Evolutionary conservation across 2,888 invertebrate species (phyloP).

Genomic region (Caenorhabditis sinica): DNA sequence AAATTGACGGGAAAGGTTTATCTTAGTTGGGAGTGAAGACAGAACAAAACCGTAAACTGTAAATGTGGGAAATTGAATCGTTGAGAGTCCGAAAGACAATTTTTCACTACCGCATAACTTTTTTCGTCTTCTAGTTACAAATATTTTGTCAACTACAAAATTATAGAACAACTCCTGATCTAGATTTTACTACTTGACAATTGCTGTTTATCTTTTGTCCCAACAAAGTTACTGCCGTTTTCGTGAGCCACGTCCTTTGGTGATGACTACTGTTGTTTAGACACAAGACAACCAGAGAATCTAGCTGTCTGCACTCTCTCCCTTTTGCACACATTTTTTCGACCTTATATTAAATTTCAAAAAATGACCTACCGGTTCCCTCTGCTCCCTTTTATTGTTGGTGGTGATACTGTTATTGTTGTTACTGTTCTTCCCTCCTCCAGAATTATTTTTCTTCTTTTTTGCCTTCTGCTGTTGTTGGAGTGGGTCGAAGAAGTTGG

Average conservation of each 20-base stretch:
- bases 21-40: background rate
- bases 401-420: too few relatives aligned
- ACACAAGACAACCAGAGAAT: background rate
- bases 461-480: background rate
- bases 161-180: too few relatives aligned
- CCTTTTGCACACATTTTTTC: background rate
- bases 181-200: too few relatives aligned
- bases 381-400: background rate
- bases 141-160: too few relatives aligned
- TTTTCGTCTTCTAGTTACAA: background rate
- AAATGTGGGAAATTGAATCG: background rate
- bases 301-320: background rate
- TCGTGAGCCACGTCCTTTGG: too few relatives aligned
- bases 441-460: slow-evolving; percentile 7
- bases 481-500: background rate
- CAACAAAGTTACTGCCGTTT: too few relatives aligned
- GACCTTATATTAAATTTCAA: too few relatives aligned
- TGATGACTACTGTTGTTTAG: too few relatives aligned
- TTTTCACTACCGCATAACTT: background rate
- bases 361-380: background rate
- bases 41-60: slow-evolving; percentile 3
- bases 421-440: background rate
- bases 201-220: too few relatives aligned
- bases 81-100: background rate
- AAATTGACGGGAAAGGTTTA: background rate